Conservation (phyloP, 2,113 vertebrate species). For the Trogon surrucura region DNA sequence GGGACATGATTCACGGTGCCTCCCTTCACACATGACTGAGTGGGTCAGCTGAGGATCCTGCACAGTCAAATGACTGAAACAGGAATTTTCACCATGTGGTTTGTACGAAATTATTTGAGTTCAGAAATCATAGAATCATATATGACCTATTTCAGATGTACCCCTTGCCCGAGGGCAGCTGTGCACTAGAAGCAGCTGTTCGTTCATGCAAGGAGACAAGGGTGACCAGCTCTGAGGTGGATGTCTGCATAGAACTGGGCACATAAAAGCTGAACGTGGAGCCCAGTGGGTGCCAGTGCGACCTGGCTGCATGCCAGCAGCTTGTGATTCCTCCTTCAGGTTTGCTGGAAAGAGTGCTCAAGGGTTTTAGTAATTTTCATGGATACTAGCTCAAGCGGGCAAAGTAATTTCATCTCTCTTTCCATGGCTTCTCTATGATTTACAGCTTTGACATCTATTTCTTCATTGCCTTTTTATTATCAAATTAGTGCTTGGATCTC, state of each 20-base stretch:
- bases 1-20: fast-evolving
- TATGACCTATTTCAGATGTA: not conserved
- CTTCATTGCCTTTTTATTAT: not conserved
- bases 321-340: not conserved
- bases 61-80: not conserved
- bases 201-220: not conserved
- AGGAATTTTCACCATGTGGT: not conserved
- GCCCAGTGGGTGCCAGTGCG: not conserved
- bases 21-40: not conserved
- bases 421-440: not conserved
- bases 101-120: not conserved
- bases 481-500: not conserved
- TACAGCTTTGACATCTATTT: not conserved
- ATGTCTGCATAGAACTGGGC: not conserved
- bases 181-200: not conserved
- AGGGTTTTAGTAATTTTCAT: not conserved
- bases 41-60: not conserved
- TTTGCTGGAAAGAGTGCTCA: not conserved
- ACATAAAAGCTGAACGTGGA: not conserved
- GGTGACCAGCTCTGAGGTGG: not conserved
- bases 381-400: not conserved
- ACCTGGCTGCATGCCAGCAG: not conserved
- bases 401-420: not conserved
- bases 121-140: too few species aligned
- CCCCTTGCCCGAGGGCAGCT: not conserved